Conservation (phyloP, 2,888 invertebrate species). For the Xestia sexstrigata region DNA sequence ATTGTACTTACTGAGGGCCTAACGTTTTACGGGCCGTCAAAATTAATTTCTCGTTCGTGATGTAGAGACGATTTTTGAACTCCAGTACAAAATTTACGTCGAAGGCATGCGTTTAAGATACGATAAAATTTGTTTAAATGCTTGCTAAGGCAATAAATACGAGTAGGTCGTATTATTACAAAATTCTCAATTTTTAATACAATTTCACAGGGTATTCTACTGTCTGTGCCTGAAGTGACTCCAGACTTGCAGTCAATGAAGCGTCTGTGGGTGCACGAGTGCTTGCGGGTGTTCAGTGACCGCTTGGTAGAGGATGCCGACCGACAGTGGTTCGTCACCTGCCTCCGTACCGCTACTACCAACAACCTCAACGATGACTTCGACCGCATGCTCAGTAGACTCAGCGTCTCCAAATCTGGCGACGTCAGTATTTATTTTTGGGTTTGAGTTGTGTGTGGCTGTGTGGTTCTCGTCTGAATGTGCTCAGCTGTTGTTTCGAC, state of each 20-base stretch:
- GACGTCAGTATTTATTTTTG: conserved; percentile 61
- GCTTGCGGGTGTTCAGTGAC: conserved; percentile 97
- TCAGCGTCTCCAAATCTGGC: conserved; percentile 80
- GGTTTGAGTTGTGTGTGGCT: conserved; percentile 1
- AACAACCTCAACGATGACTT: conserved; percentile 92
- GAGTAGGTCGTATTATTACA: neutral
- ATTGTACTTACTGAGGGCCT: neutral
- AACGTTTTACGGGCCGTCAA: neutral
- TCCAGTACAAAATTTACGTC: neutral
- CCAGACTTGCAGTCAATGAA: conserved; percentile 96
- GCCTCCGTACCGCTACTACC: conserved; percentile 91
- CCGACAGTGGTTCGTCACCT: conserved; percentile 94
- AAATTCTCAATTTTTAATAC: neutral
- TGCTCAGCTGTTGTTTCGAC: neutral
- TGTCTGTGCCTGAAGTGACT: conserved; percentile 98
- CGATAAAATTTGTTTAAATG: neutral
- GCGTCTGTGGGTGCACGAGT: conserved; percentile 98
- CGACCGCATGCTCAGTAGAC: conserved; percentile 92
- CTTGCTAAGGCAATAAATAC: neutral
- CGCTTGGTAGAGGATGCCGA: conserved; percentile 96
- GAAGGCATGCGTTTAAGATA: neutral
- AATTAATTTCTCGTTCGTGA: neutral
- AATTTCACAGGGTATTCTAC: conserved; percentile 93
- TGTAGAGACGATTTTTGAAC: neutral
- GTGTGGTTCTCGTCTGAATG: neutral